These are phyloP conservation scores for Notoglanidium macrostoma DNA, from an alignment of 2,797 vertebrate genomes.

Conservation along the genomic window DNA sequence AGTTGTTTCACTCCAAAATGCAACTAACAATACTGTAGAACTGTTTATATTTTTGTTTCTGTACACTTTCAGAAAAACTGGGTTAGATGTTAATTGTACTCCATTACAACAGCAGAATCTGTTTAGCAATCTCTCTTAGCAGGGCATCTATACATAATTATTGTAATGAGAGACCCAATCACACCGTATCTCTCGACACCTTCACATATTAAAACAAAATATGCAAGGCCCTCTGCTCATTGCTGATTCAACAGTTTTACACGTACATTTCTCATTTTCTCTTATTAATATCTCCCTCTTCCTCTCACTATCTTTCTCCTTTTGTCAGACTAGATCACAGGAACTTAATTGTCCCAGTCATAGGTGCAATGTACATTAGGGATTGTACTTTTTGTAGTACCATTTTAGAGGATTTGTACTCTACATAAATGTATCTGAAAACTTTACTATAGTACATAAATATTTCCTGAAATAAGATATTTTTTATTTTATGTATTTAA, in stretches of 20 bases:
- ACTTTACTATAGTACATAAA: not conserved
- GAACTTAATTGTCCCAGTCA: not conserved
- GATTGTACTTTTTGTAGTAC: not conserved
- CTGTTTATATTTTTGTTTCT: not conserved
- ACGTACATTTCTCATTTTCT: not conserved
- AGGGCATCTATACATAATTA: conserved; percentile 31
- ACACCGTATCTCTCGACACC: not conserved
- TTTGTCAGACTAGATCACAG: not conserved
- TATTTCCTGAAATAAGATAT: not conserved
- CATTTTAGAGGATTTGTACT: not conserved
- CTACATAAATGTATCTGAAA: not conserved
- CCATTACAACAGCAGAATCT: conserved; percentile 13
- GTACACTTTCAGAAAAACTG: not conserved
- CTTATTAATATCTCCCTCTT: not conserved
- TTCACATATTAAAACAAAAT: conserved; percentile 33
- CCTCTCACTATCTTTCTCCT: not conserved
- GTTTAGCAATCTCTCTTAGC: not conserved
- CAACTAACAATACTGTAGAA: too few species aligned
- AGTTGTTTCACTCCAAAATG: not conserved
- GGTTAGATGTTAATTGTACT: conserved; percentile 30
- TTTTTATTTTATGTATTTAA: not conserved
- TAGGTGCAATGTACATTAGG: not conserved
- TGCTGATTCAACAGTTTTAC: conserved; percentile 24
- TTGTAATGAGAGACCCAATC: conserved; percentile 30
- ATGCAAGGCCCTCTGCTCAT: conserved; percentile 2